phyloP scores from a whole-genome alignment of 2,113 vertebrate species.

The Chaetodon auriga region DNA sequence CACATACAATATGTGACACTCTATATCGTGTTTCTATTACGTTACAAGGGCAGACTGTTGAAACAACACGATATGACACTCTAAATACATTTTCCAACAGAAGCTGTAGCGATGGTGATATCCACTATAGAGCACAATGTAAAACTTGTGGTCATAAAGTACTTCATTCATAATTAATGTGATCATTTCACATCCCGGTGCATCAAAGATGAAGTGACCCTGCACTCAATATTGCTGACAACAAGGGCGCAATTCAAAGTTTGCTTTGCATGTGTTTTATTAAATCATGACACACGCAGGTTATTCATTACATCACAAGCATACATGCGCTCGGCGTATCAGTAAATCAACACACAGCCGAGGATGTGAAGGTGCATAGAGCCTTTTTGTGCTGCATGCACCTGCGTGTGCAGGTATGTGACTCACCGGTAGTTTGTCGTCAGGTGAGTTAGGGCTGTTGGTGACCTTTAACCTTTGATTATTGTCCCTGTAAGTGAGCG shows the following conservation, averaged over 20 bases:
- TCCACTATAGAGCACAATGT: not conserved
- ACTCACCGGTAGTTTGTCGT: conserved; percentile 91
- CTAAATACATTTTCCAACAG: not conserved
- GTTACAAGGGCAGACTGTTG: not conserved
- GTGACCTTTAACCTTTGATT: conserved; percentile 78
- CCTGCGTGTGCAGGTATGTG: not conserved
- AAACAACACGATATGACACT: not conserved
- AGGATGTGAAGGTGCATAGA: not conserved
- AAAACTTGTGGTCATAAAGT: not conserved
- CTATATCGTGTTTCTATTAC: not conserved
- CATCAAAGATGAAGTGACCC: too few species aligned
- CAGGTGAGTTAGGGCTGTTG: conserved; percentile 68
- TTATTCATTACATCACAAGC: not conserved
- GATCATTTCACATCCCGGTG: not conserved
- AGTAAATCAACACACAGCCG: not conserved
- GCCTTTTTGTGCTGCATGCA: not conserved
- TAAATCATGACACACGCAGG: not conserved
- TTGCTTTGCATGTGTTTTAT: not conserved
- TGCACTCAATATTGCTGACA: not conserved
- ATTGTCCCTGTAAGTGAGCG: conserved; percentile 87
- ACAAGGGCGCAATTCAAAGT: not conserved
- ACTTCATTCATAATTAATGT: not conserved
- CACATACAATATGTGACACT: not conserved
- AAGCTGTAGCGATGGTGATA: not conserved
- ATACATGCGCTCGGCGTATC: not conserved